Conservation (phyloP, 2,797 vertebrate species). For the Aselliscus stoliczkanus region DNA sequence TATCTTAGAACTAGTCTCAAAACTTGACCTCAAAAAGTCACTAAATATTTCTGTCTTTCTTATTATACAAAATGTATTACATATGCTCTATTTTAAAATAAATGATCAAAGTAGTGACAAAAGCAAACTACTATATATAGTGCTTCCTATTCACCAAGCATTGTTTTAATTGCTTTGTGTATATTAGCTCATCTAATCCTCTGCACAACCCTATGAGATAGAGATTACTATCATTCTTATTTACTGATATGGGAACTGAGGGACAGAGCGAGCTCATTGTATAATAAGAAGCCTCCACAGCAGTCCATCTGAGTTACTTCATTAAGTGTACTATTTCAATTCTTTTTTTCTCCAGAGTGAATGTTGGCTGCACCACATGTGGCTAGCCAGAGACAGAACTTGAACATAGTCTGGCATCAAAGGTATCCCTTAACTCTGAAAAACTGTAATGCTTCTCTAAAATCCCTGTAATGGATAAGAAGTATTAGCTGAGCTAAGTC, state of each 20-base stretch:
- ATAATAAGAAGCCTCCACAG: not conserved
- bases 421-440: not conserved
- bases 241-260: not conserved
- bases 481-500: not conserved
- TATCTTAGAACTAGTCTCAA: not conserved
- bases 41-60: not conserved
- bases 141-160: not conserved
- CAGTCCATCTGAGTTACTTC: not conserved
- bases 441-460: not conserved
- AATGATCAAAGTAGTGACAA: not conserved
- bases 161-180: not conserved
- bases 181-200: not conserved
- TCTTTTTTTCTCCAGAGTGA: not conserved
- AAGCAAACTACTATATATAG: not conserved
- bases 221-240: not conserved
- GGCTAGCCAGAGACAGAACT: not conserved
- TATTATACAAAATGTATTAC: not conserved
- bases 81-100: slow-evolving; percentile 3
- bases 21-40: not conserved
- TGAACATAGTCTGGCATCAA: not conserved
- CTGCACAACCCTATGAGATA: not conserved
- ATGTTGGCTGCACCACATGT: not conserved
- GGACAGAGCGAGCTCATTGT: not conserved
- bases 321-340: not conserved
- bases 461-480: not conserved